Evolutionary conservation across 1,140 invertebrate genomes (phyloP).

Genomic region (Drosophila kanapiae): DNA sequence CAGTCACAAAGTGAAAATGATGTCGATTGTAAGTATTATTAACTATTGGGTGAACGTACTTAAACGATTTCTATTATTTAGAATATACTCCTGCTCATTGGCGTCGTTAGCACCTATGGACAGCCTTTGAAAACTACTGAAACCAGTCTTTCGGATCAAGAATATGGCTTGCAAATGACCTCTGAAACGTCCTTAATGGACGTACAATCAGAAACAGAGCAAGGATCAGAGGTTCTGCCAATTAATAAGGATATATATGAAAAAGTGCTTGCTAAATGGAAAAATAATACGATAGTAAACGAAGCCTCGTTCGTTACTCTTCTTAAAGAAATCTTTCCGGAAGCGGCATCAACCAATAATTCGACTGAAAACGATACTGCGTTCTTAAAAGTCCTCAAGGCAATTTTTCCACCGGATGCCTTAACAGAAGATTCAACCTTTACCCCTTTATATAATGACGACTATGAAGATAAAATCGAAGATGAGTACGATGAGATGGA

Average conservation of each 20-base stretch:
- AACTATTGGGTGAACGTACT: neutral
- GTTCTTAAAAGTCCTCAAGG: neutral
- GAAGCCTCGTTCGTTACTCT: neutral
- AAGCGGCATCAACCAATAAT: too few species aligned
- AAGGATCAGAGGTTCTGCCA: neutral
- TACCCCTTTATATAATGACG: neutral
- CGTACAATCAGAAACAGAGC: neutral
- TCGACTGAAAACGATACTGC: neutral
- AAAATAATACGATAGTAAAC: neutral
- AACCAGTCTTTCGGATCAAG: neutral
- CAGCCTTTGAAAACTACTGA: neutral
- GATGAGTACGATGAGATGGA: neutral
- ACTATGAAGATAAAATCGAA: neutral
- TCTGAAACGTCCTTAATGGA: neutral
- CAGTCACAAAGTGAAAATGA: conserved; percentile 3
- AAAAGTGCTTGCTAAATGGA: neutral
- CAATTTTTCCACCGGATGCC: neutral
- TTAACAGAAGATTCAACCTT: neutral
- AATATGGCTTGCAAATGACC: neutral
- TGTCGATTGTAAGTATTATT: neutral
- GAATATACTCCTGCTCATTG: neutral
- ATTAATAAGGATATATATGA: neutral
- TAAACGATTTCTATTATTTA: neutral
- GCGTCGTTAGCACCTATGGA: neutral
- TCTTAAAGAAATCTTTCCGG: neutral